phyloP scores from a whole-genome alignment of 2,888 invertebrate genomes.

The Dorcus hopei region DNA sequence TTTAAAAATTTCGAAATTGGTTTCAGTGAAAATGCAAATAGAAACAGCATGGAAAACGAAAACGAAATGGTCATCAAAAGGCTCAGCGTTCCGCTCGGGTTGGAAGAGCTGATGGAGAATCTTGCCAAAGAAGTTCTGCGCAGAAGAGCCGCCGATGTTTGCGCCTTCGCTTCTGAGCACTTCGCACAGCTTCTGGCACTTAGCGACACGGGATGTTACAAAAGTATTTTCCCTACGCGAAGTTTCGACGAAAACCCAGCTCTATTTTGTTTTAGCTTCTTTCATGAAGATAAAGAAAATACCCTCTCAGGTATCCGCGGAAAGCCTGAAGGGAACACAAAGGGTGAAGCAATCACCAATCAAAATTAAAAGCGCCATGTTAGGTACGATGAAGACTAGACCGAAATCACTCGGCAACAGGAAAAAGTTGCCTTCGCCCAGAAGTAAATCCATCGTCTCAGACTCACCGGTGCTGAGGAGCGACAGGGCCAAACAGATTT shows the following conservation, averaged over 20 bases:
- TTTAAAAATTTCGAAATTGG: no score
- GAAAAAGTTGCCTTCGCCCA: not conserved
- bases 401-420: conserved; percentile 15
- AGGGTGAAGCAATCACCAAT: conserved; percentile 3
- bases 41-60: conserved; percentile 33
- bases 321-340: not conserved
- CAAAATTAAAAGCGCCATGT: conserved; percentile 22
- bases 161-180: conserved; percentile 71
- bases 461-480: conserved; percentile 6
- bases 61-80: conserved; percentile 47
- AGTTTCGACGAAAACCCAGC: no score
- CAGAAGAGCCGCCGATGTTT: conserved; percentile 71
- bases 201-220: conserved; percentile 38
- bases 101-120: conserved; percentile 73
- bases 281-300: not conserved
- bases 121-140: conserved; percentile 72
- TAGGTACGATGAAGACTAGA: conserved; percentile 17
- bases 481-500: conserved; percentile 14
- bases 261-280: no score
- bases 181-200: conserved; percentile 62
- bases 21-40: conserved; percentile 18
- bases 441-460: conserved; percentile 4
- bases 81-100: conserved; percentile 63
- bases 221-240: conserved; percentile 25
- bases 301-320: not conserved